Conservation (phyloP, 2,113 vertebrate genomes). For the Tamias sibiricus region DNA sequence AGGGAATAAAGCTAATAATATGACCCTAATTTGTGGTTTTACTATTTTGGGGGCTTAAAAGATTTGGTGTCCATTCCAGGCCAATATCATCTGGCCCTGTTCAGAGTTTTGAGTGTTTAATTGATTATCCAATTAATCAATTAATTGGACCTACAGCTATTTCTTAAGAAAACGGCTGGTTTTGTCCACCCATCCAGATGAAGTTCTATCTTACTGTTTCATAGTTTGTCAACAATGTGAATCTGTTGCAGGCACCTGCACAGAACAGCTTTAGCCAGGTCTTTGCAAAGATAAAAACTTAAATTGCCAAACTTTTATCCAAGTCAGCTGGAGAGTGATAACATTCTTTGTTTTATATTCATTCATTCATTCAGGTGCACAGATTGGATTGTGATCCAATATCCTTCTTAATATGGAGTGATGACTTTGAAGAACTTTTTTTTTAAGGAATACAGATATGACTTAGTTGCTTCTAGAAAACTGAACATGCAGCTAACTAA, state of each 20-base stretch:
- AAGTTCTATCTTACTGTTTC: background rate
- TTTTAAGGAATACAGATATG: background rate
- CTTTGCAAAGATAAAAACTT: background rate
- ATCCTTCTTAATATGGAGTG: background rate
- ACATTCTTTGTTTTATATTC: background rate
- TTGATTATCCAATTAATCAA: background rate
- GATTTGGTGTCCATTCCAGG: background rate
- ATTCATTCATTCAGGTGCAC: background rate
- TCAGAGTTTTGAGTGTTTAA: background rate
- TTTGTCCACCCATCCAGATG: background rate
- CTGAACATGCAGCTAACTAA: background rate
- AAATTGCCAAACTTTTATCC: background rate
- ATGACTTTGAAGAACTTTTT: background rate
- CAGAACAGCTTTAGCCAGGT: background rate
- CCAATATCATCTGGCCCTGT: background rate
- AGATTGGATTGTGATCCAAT: background rate
- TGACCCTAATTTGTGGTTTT: background rate
- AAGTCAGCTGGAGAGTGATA: background rate
- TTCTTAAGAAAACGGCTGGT: background rate
- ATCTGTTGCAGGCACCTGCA: too few relatives aligned
- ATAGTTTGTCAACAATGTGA: background rate
- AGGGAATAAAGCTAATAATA: background rate
- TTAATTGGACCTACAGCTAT: background rate
- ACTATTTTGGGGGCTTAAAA: background rate
- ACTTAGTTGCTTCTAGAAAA: background rate